Conservation (phyloP, 2,113 vertebrate genomes). For the Corythornis cristatus region DNA sequence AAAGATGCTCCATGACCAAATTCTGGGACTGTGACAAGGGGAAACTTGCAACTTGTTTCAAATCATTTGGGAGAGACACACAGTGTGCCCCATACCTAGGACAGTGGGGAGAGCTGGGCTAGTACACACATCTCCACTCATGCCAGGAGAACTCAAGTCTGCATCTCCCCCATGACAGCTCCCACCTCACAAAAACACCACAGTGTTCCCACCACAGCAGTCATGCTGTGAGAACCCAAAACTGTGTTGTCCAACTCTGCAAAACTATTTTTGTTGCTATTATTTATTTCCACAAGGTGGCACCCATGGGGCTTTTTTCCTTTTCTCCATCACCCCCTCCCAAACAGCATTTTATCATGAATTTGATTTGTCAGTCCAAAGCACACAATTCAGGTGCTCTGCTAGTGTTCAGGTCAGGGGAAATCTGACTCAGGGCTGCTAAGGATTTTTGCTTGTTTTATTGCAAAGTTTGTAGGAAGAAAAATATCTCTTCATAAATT, state of each 20-base stretch:
- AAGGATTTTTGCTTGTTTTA: not conserved
- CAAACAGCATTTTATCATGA: rapidly evolving
- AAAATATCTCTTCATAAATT: not conserved
- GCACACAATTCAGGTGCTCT: not conserved
- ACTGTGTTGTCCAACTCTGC: rapidly evolving
- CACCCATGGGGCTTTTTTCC: not conserved
- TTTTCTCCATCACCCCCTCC: not conserved
- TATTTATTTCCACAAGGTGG: conserved; percentile 68
- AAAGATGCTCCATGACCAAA: not conserved
- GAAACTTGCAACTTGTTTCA: not conserved
- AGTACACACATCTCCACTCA: rapidly evolving
- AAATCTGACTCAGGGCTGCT: not conserved
- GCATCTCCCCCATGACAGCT: not conserved
- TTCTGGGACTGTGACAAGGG: not conserved
- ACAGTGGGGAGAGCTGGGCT: not conserved
- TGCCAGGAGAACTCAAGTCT: not conserved
- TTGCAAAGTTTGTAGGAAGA: not conserved
- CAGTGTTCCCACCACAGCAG: rapidly evolving
- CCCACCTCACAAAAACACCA: rapidly evolving
- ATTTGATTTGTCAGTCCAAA: rapidly evolving
- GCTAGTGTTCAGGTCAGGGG: not conserved
- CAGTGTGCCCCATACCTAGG: rapidly evolving
- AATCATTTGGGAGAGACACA: not conserved
- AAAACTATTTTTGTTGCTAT: not conserved
- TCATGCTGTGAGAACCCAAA: not conserved